Evolutionary conservation across 2,888 invertebrate species (phyloP).

Genomic region (Hipparchia semele): DNA sequence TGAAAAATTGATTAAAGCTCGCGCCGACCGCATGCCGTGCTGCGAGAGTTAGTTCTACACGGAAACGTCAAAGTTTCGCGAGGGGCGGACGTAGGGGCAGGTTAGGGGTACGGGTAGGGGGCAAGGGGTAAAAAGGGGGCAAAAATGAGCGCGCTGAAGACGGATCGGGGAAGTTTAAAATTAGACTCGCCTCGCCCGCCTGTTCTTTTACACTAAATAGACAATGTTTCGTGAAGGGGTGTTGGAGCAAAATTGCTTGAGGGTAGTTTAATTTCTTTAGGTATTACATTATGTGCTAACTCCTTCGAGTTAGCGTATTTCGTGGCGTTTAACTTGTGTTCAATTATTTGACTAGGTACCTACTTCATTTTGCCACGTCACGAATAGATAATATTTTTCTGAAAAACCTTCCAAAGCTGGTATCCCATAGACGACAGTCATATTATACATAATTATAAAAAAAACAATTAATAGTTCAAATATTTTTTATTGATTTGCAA

Average conservation of each 20-base stretch:
- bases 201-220: conserved; percentile 43
- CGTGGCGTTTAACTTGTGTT: background rate
- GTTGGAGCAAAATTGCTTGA: conserved; percentile 17
- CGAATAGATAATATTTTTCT: no score
- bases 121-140: conserved; percentile 47
- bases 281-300: conserved; percentile 14
- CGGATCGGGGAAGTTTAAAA: conserved; percentile 65
- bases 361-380: no score
- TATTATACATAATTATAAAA: no score
- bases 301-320: conserved; percentile 10
- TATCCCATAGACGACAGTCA: no score
- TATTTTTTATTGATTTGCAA: no score
- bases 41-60: conserved; percentile 55
- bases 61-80: conserved; percentile 53
- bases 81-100: conserved; percentile 34
- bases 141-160: conserved; percentile 62
- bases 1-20: conserved; percentile 76
- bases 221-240: conserved; percentile 24
- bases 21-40: conserved; percentile 57
- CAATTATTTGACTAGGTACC: background rate
- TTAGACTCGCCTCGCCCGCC: conserved; percentile 50
- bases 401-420: no score
- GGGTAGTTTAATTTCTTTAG: conserved; percentile 20
- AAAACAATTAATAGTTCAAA: no score
- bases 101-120: conserved; percentile 40